These are phyloP conservation scores for Macroramphosus scolopax DNA, from an alignment of 2,797 vertebrate species.

Conservation along the genomic window DNA sequence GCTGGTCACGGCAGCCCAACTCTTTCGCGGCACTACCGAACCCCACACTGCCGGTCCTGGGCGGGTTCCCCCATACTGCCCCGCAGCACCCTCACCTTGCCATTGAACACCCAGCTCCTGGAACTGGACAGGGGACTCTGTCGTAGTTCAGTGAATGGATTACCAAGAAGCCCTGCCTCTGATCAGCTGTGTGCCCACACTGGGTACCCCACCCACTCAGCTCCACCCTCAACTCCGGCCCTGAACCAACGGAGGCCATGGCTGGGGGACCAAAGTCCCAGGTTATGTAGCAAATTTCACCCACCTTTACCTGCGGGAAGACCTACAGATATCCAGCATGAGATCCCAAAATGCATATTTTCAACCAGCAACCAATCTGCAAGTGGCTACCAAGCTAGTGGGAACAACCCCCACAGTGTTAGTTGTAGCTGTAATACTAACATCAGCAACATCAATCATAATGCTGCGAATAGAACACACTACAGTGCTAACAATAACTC, in stretches of 20 bases:
- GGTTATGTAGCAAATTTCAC: conserved; percentile 48
- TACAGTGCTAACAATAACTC: conserved; percentile 19
- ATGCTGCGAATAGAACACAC: not conserved
- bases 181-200: conserved; percentile 63
- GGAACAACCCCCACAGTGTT: conserved; percentile 3
- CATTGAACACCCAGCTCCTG: conserved; percentile 46
- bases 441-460: conserved; percentile 5
- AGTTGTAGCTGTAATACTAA: conserved; percentile 11
- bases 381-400: conserved; percentile 11
- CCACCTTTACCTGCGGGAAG: conserved; percentile 66
- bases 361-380: conserved; percentile 18
- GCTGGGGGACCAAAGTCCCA: conserved; percentile 45
- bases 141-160: conserved; percentile 32
- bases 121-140: conserved; percentile 45
- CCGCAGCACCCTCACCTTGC: conserved; percentile 57
- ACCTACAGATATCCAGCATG: conserved; percentile 74
- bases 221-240: not conserved
- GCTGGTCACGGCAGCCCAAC: conserved; percentile 33
- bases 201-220: conserved; percentile 24
- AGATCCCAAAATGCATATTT: conserved; percentile 31
- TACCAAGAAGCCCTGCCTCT: conserved; percentile 72
- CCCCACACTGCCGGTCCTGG: conserved; percentile 66
- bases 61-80: conserved; percentile 64
- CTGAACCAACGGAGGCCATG: conserved; percentile 42
- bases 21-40: conserved; percentile 39